Evolutionary conservation across 1,140 invertebrate genomes (phyloP), one percentile per base, ranked within the genome.

Genomic region (Halictus rubicundus): DNA sequence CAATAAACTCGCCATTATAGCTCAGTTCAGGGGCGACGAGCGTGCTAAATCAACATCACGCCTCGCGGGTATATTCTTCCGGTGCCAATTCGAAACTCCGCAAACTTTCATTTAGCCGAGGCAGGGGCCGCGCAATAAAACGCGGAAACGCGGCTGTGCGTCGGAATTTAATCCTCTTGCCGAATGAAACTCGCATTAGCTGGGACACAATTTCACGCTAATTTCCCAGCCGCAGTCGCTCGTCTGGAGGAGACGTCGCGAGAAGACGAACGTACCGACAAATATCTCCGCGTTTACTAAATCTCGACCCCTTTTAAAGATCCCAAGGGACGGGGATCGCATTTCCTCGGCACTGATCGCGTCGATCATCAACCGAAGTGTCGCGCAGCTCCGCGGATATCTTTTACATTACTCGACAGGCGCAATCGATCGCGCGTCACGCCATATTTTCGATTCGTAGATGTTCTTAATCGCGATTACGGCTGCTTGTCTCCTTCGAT

Each of bases 121-220:
- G 27, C 27, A 21, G 3, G 5, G 19, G 19, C 23, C 23, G 25
- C 2, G 60, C 76, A 65, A 78, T 72, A 79, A 79, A 79, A 73
- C 61, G 61, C 61, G 59, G 25, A n/a, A 63, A 66, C 49, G 27
- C 21, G 49, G 39, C 25, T 73, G 32, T 74, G 61, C 71, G 63
- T 66, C 12, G 70, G 63, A 79, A 68, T 66, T 79, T 79, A 79
- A 73, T 79, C 78, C 78, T 21, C 71, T 79, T n/a, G 49, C 52
- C 71, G 63, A 79, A 79, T 78, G 76, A 78, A 74, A 73, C 63
- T 79, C 78, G 61, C 25, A 66, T 73, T 66, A 73, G 69, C 9
- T 16, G 49, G 25, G 63, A 68, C 78, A 79, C 78, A 74, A 79
- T 79, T 79, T 79, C 71, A 79, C 78, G 78, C 63, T 79, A 79